A percentile compares a stretch with the other conserved stretches of the same genome.
phyloP scores from a whole-genome alignment of 2,113 vertebrate genomes.

The Gracilinanus agilis region DNA sequence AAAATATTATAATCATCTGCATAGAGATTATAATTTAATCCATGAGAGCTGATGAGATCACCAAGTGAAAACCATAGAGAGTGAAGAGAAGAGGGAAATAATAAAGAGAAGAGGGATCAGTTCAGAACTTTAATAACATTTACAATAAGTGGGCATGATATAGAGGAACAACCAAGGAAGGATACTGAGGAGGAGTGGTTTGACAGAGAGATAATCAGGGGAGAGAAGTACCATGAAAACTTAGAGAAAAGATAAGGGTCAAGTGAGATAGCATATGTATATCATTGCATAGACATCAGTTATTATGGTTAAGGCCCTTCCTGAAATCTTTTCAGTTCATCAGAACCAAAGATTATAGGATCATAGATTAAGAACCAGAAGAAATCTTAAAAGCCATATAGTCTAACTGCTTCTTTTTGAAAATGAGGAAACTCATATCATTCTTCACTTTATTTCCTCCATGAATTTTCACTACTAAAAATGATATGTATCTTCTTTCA shows the following conservation, averaged over 20 bases:
- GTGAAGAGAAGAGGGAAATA: no score
- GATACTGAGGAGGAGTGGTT: neutral
- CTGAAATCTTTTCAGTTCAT: neutral
- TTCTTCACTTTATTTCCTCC: neutral
- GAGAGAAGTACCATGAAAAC: neutral
- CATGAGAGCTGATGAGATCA: neutral
- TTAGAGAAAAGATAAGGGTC: neutral
- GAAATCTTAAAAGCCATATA: no score
- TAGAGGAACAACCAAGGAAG: neutral
- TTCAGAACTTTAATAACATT: neutral
- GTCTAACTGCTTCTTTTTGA: neutral
- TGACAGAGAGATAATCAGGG: neutral
- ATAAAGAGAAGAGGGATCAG: neutral
- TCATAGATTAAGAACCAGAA: neutral
- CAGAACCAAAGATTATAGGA: neutral
- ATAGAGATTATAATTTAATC: neutral
- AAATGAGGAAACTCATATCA: neutral
- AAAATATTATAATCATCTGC: neutral
- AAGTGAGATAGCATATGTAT: neutral
- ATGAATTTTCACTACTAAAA: no score
- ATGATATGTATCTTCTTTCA: no score
- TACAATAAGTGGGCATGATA: neutral
- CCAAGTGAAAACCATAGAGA: neutral
- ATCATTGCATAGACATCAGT: neutral
- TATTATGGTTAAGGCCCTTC: neutral